These are phyloP conservation scores for Limenitis camilla DNA, from an alignment of 2,888 invertebrate genomes.

Conservation along the genomic window DNA sequence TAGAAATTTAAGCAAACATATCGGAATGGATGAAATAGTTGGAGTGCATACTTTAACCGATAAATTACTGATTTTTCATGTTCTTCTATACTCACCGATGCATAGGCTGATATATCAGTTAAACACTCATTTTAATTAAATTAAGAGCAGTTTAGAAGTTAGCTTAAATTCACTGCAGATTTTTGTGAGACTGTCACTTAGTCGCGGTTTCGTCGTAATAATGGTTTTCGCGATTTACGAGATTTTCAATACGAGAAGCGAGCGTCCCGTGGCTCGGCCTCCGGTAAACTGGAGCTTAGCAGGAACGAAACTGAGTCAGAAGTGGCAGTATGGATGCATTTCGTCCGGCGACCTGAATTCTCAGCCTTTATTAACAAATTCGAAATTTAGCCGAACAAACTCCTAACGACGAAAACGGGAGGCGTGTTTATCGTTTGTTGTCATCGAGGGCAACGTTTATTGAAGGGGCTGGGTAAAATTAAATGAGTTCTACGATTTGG, in stretches of 20 bases:
- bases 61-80: too few relatives aligned
- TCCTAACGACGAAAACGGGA: constrained; percentile 15
- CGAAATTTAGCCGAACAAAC: constrained; percentile 25
- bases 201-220: constrained; percentile 14
- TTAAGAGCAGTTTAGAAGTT: neutral
- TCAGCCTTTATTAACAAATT: constrained; percentile 29
- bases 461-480: constrained; percentile 1
- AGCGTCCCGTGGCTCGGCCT: constrained; percentile 40
- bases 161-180: neutral
- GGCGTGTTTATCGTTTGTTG: constrained; percentile 13
- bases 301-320: constrained; percentile 38
- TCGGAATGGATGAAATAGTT: too few relatives aligned
- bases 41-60: too few relatives aligned
- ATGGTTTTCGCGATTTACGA: neutral
- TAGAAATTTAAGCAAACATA: too few relatives aligned
- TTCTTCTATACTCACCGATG: too few relatives aligned
- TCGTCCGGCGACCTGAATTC: constrained; percentile 33
- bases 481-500: constrained; percentile 3
- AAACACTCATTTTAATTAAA: neutral
- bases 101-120: too few relatives aligned
- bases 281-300: constrained; percentile 40
- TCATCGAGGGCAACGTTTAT: constrained; percentile 7
- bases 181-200: neutral
- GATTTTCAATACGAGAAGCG: constrained; percentile 26
- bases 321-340: constrained; percentile 32